phyloP scores from a whole-genome alignment of 2,113 vertebrate genomes.

The Xenus cinereus region DNA sequence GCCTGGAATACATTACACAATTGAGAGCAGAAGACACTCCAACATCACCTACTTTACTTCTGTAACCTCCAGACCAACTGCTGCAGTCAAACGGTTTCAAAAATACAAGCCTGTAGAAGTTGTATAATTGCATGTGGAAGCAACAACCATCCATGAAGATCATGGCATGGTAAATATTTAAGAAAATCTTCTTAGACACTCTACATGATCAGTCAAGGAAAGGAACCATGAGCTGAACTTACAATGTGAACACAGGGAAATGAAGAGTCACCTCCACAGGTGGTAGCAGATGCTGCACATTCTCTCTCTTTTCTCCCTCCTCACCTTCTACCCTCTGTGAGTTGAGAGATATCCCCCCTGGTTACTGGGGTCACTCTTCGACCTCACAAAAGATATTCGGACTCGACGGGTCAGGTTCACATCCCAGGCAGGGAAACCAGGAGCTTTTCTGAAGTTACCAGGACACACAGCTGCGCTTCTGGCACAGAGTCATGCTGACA shows the following conservation, averaged over 20 bases:
- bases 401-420: rapidly evolving
- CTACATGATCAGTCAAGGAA: neutral
- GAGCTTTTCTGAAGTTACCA: neutral
- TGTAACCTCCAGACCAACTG: neutral
- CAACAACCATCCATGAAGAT: neutral
- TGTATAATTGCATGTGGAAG: too few relatives aligned
- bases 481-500: neutral
- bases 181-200: neutral
- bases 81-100: neutral
- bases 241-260: neutral
- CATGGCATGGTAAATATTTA: neutral
- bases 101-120: neutral
- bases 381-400: neutral
- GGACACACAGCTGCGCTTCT: neutral
- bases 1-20: too few relatives aligned
- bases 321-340: neutral
- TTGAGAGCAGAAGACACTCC: neutral
- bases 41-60: neutral
- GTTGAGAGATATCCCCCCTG: neutral
- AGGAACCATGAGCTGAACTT: neutral
- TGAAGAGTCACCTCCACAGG: rapidly evolving
- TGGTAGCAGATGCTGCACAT: rapidly evolving
- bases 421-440: neutral
- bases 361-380: neutral
- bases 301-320: neutral